Conservation (phyloP, 1,140 invertebrate genomes). For the Rhyzopertha dominica region DNA sequence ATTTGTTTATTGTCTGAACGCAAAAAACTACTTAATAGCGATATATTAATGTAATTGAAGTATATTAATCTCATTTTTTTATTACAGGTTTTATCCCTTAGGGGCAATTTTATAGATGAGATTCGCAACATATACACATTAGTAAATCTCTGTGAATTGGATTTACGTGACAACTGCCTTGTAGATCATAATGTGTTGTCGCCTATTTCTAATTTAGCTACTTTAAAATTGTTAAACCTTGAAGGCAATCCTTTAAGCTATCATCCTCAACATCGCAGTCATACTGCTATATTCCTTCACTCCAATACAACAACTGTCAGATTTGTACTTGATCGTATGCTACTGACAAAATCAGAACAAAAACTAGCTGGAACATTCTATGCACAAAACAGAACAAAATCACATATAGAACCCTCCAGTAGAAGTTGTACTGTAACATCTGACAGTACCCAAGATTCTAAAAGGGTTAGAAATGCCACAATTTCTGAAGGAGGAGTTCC, state of each 20-base stretch:
- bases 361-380: slow-evolving; percentile 43
- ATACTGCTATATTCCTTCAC: slow-evolving; percentile 54
- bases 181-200: slow-evolving; percentile 54
- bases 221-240: slow-evolving; percentile 52
- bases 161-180: slow-evolving; percentile 60
- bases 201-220: slow-evolving; percentile 51
- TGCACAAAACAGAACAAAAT: slow-evolving; percentile 21
- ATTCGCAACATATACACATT: slow-evolving; percentile 41
- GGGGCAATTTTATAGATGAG: slow-evolving; percentile 47
- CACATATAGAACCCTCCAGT: slow-evolving; percentile 5
- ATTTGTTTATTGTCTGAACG: too few species aligned
- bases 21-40: too few species aligned
- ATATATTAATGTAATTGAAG: background rate
- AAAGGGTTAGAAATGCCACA: slow-evolving; percentile 37
- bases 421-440: slow-evolving; percentile 5
- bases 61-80: slow-evolving; percentile 14
- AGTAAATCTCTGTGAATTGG: slow-evolving; percentile 52
- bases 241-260: slow-evolving; percentile 58
- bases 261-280: slow-evolving; percentile 53
- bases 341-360: slow-evolving; percentile 52
- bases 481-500: slow-evolving; percentile 33
- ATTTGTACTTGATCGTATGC: slow-evolving; percentile 55
- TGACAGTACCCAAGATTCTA: slow-evolving; percentile 25
- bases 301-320: slow-evolving; percentile 49
- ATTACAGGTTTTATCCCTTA: slow-evolving; percentile 33